Conservation (phyloP, 2,888 invertebrate genomes). For the Ennomos fuscantarius region DNA sequence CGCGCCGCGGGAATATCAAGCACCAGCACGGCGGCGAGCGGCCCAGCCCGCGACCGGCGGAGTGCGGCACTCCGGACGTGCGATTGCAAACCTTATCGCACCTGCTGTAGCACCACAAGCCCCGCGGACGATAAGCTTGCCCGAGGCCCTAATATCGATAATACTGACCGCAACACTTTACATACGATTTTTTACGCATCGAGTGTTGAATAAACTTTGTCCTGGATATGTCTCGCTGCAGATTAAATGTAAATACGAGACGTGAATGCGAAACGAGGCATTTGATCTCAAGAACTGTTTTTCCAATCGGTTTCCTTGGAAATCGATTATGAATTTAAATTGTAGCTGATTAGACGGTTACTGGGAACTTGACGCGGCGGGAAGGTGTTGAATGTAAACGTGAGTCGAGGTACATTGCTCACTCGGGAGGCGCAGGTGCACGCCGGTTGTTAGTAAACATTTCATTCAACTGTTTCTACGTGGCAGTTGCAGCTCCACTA, state of each 20-base stretch:
- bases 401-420: background rate
- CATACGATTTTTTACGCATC: slow-evolving; percentile 54
- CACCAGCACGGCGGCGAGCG: slow-evolving; percentile 13
- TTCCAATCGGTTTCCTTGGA: slow-evolving; percentile 52
- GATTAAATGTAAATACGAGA: slow-evolving; percentile 59
- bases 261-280: slow-evolving; percentile 56
- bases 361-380: slow-evolving; percentile 10
- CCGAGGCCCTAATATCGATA: slow-evolving; percentile 42
- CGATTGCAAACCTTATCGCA: slow-evolving; percentile 25
- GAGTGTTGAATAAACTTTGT: slow-evolving; percentile 48
- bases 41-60: slow-evolving; percentile 6
- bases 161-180: slow-evolving; percentile 50
- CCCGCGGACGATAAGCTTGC: slow-evolving; percentile 2
- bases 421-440: too few relatives aligned
- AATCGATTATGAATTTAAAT: slow-evolving; percentile 51
- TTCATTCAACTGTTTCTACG: too few relatives aligned
- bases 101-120: background rate
- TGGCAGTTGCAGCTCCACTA: too few relatives aligned
- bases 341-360: slow-evolving; percentile 30
- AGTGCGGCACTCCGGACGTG: slow-evolving; percentile 1
- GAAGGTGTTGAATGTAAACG: slow-evolving; percentile 19
- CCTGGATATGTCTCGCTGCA: slow-evolving; percentile 54
- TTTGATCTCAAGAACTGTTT: slow-evolving; percentile 46
- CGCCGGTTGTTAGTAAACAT: too few relatives aligned
- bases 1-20: slow-evolving; percentile 66